These are phyloP conservation scores for Pasiphila rectangulata DNA, from an alignment of 2,888 invertebrate genomes.

Conservation along the genomic window DNA sequence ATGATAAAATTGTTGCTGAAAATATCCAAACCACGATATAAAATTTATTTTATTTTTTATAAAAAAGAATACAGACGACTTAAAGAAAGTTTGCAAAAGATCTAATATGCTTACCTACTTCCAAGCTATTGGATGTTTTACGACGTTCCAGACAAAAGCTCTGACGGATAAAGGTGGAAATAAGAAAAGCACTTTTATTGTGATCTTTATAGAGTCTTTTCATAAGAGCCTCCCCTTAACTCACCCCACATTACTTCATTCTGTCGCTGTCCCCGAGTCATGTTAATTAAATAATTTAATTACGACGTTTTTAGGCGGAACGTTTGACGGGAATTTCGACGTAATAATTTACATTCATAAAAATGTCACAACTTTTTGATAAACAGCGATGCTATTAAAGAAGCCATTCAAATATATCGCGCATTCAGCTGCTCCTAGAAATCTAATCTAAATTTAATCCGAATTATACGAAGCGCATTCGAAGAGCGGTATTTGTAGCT, in stretches of 20 bases:
- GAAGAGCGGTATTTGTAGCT: constrained; percentile 50
- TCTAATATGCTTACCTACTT: too few species aligned
- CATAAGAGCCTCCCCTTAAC: constrained; percentile 51
- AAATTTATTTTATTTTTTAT: too few species aligned
- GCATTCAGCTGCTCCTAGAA: background rate
- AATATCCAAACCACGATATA: too few species aligned
- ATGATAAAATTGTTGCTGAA: too few species aligned
- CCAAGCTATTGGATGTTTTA: constrained; percentile 13
- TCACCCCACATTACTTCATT: constrained; percentile 55
- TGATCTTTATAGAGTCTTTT: constrained; percentile 43
- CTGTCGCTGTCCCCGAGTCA: constrained; percentile 51
- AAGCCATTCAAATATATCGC: too few species aligned
- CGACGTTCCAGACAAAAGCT: constrained; percentile 21
- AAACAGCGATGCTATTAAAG: background rate
- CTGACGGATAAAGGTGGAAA: constrained; percentile 35
- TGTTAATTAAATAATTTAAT: constrained; percentile 63
- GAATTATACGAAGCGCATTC: constrained; percentile 32
- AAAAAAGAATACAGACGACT: too few species aligned
- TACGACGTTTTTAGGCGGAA: constrained; percentile 49
- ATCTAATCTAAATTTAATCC: constrained; percentile 9
- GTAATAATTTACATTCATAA: constrained; percentile 30
- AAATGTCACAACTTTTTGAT: constrained; percentile 6
- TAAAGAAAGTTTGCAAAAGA: too few species aligned
- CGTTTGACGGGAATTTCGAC: constrained; percentile 43
- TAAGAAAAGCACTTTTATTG: constrained; percentile 43